Conservation (phyloP, 2,797 vertebrate genomes). For the Fistularia commersonii region DNA sequence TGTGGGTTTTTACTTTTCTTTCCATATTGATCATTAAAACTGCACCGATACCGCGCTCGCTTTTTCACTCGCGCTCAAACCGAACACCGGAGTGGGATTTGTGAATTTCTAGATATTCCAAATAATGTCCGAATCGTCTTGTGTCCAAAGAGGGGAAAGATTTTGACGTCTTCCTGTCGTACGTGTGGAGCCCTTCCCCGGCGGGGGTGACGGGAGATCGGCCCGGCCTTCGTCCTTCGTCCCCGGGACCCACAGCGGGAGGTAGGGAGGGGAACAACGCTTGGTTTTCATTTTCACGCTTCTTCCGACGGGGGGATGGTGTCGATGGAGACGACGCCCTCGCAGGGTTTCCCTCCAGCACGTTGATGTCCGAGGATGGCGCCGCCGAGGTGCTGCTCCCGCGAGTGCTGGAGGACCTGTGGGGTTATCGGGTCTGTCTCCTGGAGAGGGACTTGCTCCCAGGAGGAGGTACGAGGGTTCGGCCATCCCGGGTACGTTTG, state of each 20-base stretch:
- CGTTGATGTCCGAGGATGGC: background rate
- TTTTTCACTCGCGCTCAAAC: background rate
- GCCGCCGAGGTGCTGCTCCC: constrained; percentile 69
- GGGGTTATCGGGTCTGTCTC: constrained; percentile 84
- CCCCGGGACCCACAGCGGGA: constrained; percentile 7
- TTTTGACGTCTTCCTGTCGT: constrained; percentile 87
- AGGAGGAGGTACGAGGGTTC: constrained; percentile 80
- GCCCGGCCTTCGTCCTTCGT: background rate
- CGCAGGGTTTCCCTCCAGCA: too few species aligned
- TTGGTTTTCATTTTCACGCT: background rate
- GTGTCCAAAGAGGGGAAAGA: constrained; percentile 75
- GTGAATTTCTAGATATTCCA: background rate
- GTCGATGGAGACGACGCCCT: too few species aligned
- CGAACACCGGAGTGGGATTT: too few species aligned
- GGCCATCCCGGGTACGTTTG: background rate
- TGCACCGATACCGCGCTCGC: too few species aligned
- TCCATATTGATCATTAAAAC: too few species aligned
- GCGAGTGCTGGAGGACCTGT: constrained; percentile 79
- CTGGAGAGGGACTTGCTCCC: constrained; percentile 86
- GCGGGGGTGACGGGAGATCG: constrained; percentile 6
- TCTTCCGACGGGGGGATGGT: too few species aligned
- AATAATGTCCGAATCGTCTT: background rate
- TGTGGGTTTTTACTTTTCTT: constrained; percentile 8
- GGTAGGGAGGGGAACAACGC: constrained; percentile 18
- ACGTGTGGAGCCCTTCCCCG: constrained; percentile 57